These are phyloP conservation scores for Triplophysa yarkandensis DNA, from an alignment of 2,797 vertebrate species.

Conservation along the genomic window DNA sequence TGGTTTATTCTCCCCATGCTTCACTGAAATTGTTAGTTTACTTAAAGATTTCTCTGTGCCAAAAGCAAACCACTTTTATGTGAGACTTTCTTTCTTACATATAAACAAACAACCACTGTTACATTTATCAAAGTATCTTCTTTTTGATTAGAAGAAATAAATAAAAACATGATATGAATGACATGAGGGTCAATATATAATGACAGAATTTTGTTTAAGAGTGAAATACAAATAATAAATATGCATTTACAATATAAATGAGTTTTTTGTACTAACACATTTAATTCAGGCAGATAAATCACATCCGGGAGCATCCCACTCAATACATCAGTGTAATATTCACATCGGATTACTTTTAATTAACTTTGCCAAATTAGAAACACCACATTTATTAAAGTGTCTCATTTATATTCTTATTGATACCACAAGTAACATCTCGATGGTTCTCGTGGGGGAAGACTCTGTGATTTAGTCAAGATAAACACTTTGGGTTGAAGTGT, in stretches of 20 bases:
- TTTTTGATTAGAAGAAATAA: too few relatives aligned
- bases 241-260: background rate
- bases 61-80: too few relatives aligned
- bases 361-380: constrained; percentile 52
- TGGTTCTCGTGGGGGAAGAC: constrained; percentile 27
- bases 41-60: background rate
- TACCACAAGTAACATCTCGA: constrained; percentile 48
- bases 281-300: background rate
- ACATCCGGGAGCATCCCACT: background rate
- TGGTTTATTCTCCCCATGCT: background rate
- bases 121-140: too few relatives aligned
- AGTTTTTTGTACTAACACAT: background rate
- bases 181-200: too few relatives aligned
- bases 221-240: background rate
- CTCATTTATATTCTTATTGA: constrained; percentile 54
- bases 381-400: constrained; percentile 45
- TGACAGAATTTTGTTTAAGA: background rate
- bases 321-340: constrained; percentile 35
- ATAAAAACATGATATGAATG: too few relatives aligned
- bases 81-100: too few relatives aligned
- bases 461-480: constrained; percentile 16
- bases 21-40: background rate
- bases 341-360: constrained; percentile 40
- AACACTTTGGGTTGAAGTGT: constrained; percentile 25
- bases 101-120: too few relatives aligned